Evolutionary conservation across 1,140 invertebrate species (phyloP).

Genomic region (Leguminivora glycinivorella): DNA sequence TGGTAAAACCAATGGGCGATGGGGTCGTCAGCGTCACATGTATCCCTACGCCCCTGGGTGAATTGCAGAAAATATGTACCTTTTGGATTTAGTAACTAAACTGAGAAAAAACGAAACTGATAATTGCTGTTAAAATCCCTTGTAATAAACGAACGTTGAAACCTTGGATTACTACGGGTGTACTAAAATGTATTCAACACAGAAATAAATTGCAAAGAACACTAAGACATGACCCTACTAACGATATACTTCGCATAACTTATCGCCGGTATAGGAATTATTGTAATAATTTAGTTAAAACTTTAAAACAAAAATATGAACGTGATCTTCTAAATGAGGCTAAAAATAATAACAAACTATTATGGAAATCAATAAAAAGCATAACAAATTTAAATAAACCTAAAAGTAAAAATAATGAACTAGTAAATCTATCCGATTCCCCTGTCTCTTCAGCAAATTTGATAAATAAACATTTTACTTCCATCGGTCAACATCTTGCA

Average conservation of each 20-base stretch:
- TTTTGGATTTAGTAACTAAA: too few relatives aligned
- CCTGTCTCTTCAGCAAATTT: conserved; percentile 5
- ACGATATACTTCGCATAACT: conserved; percentile 30
- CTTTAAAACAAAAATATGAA: conserved; percentile 34
- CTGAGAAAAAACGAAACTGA: too few relatives aligned
- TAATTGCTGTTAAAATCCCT: too few relatives aligned
- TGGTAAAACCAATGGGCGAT: too few relatives aligned
- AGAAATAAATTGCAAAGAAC: too few relatives aligned
- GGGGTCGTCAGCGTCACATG: too few relatives aligned
- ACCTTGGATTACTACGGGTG: too few relatives aligned
- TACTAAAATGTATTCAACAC: too few relatives aligned
- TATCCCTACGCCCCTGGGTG: too few relatives aligned
- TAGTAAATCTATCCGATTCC: conserved; percentile 1
- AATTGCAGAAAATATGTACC: too few relatives aligned
- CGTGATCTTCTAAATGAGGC: conserved; percentile 31
- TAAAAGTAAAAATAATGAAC: not conserved
- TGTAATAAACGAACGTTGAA: too few relatives aligned
- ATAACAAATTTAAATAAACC: conserved; percentile 26
- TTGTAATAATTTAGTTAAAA: conserved; percentile 40
- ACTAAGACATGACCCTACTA: conserved; percentile 22
- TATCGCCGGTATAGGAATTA: conserved; percentile 38
- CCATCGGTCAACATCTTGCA: conserved; percentile 30
- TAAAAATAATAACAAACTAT: conserved; percentile 32
- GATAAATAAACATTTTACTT: conserved; percentile 34
- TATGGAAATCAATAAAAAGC: conserved; percentile 37